Conservation (phyloP, 1,140 invertebrate species). For the Grapholita molesta region DNA sequence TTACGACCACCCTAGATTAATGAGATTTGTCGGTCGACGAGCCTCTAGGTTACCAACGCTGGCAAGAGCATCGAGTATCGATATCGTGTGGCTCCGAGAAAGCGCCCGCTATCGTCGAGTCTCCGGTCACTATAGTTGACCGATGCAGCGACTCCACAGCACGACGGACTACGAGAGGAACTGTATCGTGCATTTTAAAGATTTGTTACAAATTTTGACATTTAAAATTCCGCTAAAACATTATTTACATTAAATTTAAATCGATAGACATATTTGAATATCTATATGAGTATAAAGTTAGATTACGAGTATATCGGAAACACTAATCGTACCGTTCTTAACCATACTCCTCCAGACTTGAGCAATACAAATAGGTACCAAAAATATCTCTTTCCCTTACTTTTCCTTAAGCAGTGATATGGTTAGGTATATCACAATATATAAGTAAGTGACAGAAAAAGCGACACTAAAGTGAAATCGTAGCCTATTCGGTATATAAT, state of each 20-base stretch:
- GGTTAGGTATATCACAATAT: conserved; percentile 58
- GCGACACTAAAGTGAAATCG: conserved; percentile 4
- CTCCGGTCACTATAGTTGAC: conserved; percentile 32
- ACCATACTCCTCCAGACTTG: conserved; percentile 48
- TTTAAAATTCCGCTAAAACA: conserved; percentile 46
- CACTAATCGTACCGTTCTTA: conserved; percentile 46
- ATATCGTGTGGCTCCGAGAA: conserved; percentile 40
- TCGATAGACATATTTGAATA: conserved; percentile 47
- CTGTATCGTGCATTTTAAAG: conserved; percentile 71
- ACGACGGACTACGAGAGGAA: conserved; percentile 73
- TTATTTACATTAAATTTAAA: conserved; percentile 57
- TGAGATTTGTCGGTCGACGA: conserved; percentile 40
- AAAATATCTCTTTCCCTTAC: conserved; percentile 64
- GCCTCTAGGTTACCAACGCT: conserved; percentile 45
- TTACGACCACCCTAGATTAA: conserved; percentile 37
- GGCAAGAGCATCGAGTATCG: conserved; percentile 40
- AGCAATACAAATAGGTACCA: conserved; percentile 72
- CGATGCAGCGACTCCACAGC: conserved; percentile 59
- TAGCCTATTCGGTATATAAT: conserved; percentile 2
- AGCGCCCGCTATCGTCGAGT: conserved; percentile 40
- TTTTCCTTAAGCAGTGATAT: conserved; percentile 62
- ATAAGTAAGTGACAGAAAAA: background rate
- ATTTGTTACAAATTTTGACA: conserved; percentile 68
- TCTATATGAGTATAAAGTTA: conserved; percentile 45
- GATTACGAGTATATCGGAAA: conserved; percentile 43